Percentiles rank a stretch among this genome's conserved stretches.
Conservation (phyloP, 53 echinoderm and acorn worm species). For the Temnopleurus reevesii region DNA sequence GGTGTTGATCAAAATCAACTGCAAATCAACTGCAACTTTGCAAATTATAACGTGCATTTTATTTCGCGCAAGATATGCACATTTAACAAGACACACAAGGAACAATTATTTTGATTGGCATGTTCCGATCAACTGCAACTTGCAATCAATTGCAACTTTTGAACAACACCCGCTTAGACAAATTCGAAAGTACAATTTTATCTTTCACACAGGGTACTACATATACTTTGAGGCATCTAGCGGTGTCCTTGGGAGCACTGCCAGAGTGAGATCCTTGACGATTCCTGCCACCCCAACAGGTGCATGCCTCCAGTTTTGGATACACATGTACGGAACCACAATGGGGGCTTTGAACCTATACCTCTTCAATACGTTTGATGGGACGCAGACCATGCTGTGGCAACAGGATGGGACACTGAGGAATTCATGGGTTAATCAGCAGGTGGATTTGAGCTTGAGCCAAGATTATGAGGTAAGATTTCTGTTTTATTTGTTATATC, state of each 20-base stretch:
- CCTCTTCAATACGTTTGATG: constrained; percentile 39
- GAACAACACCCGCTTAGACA: too few relatives aligned
- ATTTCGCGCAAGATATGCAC: too few relatives aligned
- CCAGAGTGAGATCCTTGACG: constrained; percentile 60
- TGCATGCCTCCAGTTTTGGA: constrained; percentile 78
- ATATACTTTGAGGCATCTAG: constrained; percentile 72
- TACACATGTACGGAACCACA: constrained; percentile 85
- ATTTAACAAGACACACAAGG: too few relatives aligned
- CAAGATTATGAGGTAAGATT: constrained; percentile 34
- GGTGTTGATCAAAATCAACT: too few relatives aligned
- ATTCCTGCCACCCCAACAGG: constrained; percentile 60
- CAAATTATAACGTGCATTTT: too few relatives aligned
- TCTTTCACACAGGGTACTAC: constrained; percentile 64
- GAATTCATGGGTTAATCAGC: constrained; percentile 28
- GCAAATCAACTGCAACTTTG: too few relatives aligned
- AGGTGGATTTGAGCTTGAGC: constrained; percentile 6
- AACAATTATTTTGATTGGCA: too few relatives aligned
- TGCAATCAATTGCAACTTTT: too few relatives aligned
- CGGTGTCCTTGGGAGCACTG: constrained; percentile 50
- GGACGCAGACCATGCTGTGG: constrained; percentile 57
- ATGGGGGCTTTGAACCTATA: constrained; percentile 65
- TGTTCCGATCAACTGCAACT: too few relatives aligned
- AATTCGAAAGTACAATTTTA: neutral
- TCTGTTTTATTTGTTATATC: neutral
- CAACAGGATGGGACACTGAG: constrained; percentile 61